Percentiles rank a stretch among this genome's conserved stretches.
phyloP scores from a whole-genome alignment of 2,888 invertebrate genomes.

The Escarpia spicata region DNA sequence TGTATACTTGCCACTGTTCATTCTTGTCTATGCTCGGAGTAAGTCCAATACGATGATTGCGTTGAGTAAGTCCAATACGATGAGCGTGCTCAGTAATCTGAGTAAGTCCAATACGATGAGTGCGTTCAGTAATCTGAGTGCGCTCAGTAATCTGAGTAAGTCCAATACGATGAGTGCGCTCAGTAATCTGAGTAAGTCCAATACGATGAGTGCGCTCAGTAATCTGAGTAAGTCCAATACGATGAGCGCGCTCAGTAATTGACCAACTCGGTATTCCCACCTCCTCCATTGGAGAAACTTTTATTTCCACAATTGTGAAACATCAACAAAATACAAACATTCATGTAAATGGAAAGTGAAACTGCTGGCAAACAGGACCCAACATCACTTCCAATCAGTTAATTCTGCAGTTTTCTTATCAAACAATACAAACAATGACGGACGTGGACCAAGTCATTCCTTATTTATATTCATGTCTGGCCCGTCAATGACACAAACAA shows the following conservation, averaged over 20 bases:
- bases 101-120: no score
- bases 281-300: constrained; percentile 12
- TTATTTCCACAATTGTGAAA: constrained; percentile 7
- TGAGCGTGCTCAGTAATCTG: no score
- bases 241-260: not conserved
- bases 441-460: not conserved
- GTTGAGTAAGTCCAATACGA: no score
- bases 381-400: not conserved
- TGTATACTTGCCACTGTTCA: no score
- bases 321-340: constrained; percentile 10
- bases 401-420: constrained; percentile 6
- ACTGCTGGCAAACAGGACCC: not conserved
- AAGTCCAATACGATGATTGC: no score
- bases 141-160: no score
- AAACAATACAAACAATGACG: not conserved
- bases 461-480: not conserved
- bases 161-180: no score
- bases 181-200: no score
- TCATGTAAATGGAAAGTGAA: not conserved
- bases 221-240: no score
- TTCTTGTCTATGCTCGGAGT: no score
- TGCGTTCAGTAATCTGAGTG: no score
- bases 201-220: no score
- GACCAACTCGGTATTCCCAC: not conserved
- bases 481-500: not conserved